Percentiles rank a stretch among this genome's conserved stretches.
These are phyloP conservation scores for Echinops telfairi DNA, from an alignment of 2,113 vertebrate species.

Conservation along the genomic window DNA sequence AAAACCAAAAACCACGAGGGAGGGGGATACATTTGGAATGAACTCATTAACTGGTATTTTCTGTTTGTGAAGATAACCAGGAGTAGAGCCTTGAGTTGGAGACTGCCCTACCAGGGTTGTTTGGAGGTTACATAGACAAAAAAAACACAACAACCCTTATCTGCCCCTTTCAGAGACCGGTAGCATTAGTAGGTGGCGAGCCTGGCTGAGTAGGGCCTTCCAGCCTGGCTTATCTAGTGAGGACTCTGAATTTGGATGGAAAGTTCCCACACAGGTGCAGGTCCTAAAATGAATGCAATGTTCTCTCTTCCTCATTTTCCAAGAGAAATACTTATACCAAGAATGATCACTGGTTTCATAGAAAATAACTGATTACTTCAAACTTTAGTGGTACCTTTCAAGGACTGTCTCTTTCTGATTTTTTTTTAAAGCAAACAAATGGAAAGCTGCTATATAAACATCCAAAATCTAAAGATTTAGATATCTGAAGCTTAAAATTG, in stretches of 20 bases:
- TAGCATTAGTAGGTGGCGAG: not conserved
- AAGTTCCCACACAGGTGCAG: constrained; percentile 64
- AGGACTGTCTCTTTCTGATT: not conserved
- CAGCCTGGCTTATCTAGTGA: not conserved
- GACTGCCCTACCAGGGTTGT: constrained; percentile 21
- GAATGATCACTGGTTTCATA: not conserved
- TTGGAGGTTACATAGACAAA: constrained; percentile 54
- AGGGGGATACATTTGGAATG: not conserved
- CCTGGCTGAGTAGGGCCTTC: too few relatives aligned
- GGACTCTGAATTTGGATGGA: constrained; percentile 62
- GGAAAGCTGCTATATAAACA: not conserved
- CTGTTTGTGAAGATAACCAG: constrained; percentile 59
- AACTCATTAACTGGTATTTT: not conserved
- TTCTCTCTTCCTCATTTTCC: constrained; percentile 79
- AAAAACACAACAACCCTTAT: constrained; percentile 60
- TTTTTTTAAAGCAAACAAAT: not conserved
- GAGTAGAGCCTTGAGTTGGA: not conserved
- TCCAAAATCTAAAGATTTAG: too few relatives aligned
- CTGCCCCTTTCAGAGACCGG: constrained; percentile 58
- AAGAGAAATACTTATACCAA: constrained; percentile 12
- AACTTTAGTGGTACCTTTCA: not conserved
- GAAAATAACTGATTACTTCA: not conserved
- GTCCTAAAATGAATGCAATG: constrained; percentile 24
- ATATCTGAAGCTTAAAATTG: not conserved
- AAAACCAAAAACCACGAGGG: not conserved